Conservation (phyloP, 2,113 vertebrate species). For the Lophius piscatorius region DNA sequence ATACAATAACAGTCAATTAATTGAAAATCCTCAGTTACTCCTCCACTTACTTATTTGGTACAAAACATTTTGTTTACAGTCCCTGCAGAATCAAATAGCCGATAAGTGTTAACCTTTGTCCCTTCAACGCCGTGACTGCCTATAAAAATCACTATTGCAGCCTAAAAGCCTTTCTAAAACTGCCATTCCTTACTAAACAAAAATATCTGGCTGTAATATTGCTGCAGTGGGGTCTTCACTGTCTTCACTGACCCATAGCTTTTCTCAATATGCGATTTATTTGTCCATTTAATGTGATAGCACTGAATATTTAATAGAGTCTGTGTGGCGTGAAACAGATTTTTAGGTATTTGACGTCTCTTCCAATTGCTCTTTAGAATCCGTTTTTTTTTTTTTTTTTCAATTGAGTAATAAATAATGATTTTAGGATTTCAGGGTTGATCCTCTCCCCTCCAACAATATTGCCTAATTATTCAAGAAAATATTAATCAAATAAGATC, state of each 20-base stretch:
- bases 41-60: conserved; percentile 43
- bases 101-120: conserved; percentile 77
- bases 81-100: conserved; percentile 50
- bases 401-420: no score
- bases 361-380: no score
- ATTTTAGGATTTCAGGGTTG: no score
- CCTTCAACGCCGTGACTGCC: conserved; percentile 52
- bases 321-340: no score
- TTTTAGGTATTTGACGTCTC: no score
- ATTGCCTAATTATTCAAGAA: no score
- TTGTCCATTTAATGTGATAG: neutral
- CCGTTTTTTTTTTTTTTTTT: no score
- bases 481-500: no score
- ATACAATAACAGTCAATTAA: conserved; percentile 45
- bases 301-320: no score
- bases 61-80: conserved; percentile 73
- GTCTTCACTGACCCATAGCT: neutral
- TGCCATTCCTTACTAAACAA: conserved; percentile 41
- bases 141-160: conserved; percentile 40
- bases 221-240: neutral
- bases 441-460: no score
- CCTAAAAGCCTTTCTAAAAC: conserved; percentile 21
- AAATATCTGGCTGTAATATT: neutral
- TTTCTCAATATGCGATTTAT: no score
- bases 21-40: conserved; percentile 48